Percentiles rank a stretch among this genome's conserved stretches.
Conservation (phyloP, 2,113 vertebrate genomes). For the Sturnira hondurensis region DNA sequence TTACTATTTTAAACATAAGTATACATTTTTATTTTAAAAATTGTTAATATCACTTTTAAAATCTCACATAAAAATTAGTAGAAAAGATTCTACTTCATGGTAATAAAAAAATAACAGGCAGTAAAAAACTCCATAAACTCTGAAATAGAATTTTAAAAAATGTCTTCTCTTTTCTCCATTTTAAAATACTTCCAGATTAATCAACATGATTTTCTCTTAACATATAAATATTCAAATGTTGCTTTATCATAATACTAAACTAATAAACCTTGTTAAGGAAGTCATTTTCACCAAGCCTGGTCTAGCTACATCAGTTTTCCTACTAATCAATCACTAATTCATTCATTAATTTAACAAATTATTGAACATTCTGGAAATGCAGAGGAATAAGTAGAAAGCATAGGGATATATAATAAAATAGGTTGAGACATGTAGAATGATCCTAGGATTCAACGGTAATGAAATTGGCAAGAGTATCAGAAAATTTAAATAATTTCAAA, state of each 20-base stretch:
- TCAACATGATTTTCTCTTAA: slow-evolving; percentile 50
- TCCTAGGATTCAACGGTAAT: neutral
- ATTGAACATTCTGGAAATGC: neutral
- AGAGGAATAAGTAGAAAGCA: neutral
- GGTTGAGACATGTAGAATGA: neutral
- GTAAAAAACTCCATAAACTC: neutral
- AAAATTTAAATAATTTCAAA: neutral
- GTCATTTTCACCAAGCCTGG: neutral
- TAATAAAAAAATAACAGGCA: neutral
- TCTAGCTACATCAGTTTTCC: neutral
- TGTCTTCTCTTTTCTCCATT: neutral
- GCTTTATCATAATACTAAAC: neutral
- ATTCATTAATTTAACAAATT: neutral
- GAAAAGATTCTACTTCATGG: neutral
- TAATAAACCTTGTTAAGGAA: neutral
- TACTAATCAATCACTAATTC: neutral
- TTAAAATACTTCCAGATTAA: slow-evolving; percentile 22
- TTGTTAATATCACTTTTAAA: neutral
- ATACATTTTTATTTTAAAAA: neutral
- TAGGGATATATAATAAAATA: neutral
- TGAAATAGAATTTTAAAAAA: neutral
- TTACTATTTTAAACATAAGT: neutral
- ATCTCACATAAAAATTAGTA: neutral
- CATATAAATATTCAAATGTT: slow-evolving; percentile 17
- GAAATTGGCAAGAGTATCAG: neutral